These are phyloP conservation scores for Cyrtonyx montezumae DNA, from an alignment of 2,113 vertebrate species.

Conservation along the genomic window DNA sequence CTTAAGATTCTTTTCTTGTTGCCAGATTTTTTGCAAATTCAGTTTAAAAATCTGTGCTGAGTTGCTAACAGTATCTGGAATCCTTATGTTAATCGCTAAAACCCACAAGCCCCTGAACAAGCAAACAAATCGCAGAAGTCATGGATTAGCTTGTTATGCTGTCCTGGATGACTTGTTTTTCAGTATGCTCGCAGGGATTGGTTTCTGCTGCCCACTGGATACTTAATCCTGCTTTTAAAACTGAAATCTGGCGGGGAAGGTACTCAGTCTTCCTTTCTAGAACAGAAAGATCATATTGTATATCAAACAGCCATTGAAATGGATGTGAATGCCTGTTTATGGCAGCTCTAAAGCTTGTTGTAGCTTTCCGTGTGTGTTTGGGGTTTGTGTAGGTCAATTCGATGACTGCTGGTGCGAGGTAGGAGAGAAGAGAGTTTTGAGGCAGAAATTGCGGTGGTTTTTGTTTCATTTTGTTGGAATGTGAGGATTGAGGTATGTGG, in stretches of 20 bases:
- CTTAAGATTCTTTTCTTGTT: background rate
- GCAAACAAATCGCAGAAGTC: slow-evolving; percentile 36
- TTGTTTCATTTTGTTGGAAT: background rate
- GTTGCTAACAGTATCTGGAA: background rate
- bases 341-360: slow-evolving; percentile 52
- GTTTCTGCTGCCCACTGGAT: slow-evolving; percentile 47
- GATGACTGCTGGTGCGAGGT: background rate
- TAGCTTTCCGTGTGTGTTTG: background rate
- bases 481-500: background rate
- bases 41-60: background rate
- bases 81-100: slow-evolving; percentile 31
- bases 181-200: slow-evolving; percentile 36
- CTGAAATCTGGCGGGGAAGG: slow-evolving; percentile 43
- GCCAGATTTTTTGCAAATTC: background rate
- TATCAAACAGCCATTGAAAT: slow-evolving; percentile 61
- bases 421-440: background rate
- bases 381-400: background rate
- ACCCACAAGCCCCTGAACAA: slow-evolving; percentile 33
- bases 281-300: slow-evolving; percentile 23
- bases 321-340: slow-evolving; percentile 33
- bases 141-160: slow-evolving; percentile 52
- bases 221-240: slow-evolving; percentile 56
- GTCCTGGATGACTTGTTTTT: slow-evolving; percentile 66
- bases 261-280: slow-evolving; percentile 13
- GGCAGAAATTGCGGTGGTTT: background rate